phyloP scores from a whole-genome alignment of 2,797 vertebrate genomes.

The Orientallactaga sibirica region DNA sequence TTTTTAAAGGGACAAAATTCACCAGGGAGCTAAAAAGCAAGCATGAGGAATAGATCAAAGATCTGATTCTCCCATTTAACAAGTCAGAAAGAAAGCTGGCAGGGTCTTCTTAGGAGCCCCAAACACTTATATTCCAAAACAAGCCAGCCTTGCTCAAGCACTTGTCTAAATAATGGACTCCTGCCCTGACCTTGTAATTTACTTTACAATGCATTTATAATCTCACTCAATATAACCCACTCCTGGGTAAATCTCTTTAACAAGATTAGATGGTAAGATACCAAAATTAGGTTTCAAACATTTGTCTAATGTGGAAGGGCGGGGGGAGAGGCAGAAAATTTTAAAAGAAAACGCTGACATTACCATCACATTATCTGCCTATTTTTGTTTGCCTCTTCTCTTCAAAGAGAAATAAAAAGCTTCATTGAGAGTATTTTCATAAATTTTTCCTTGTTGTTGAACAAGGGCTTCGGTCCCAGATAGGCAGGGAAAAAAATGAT shows the following conservation, averaged over 20 bases:
- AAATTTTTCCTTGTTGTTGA: slow-evolving; percentile 79
- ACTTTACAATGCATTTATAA: slow-evolving; percentile 90
- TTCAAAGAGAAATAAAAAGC: slow-evolving; percentile 81
- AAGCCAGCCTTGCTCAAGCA: slow-evolving; percentile 87
- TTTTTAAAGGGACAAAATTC: slow-evolving; percentile 67
- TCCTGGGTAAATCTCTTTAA: slow-evolving; percentile 90
- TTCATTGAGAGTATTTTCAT: slow-evolving; percentile 74
- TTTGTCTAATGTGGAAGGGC: slow-evolving; percentile 83
- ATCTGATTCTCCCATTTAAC: slow-evolving; percentile 72
- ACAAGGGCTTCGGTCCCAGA: slow-evolving; percentile 72
- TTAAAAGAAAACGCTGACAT: slow-evolving; percentile 85
- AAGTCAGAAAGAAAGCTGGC: slow-evolving; percentile 78
- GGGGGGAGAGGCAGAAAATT: slow-evolving; percentile 62
- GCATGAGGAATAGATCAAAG: slow-evolving; percentile 73
- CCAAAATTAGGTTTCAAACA: slow-evolving; percentile 87
- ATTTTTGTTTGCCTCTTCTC: slow-evolving; percentile 79
- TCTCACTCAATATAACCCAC: slow-evolving; percentile 90
- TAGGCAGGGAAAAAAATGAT: slow-evolving; percentile 55
- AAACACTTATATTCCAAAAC: slow-evolving; percentile 75
- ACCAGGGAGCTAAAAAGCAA: slow-evolving; percentile 51
- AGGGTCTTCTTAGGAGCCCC: slow-evolving; percentile 75
- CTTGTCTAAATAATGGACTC: slow-evolving; percentile 88
- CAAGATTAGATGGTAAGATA: slow-evolving; percentile 90
- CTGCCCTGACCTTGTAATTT: slow-evolving; percentile 88
- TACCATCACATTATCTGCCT: slow-evolving; percentile 76